phyloP scores from a whole-genome alignment of 53 echinoderm and acorn worm genomes.

The Stichopus horrens region DNA sequence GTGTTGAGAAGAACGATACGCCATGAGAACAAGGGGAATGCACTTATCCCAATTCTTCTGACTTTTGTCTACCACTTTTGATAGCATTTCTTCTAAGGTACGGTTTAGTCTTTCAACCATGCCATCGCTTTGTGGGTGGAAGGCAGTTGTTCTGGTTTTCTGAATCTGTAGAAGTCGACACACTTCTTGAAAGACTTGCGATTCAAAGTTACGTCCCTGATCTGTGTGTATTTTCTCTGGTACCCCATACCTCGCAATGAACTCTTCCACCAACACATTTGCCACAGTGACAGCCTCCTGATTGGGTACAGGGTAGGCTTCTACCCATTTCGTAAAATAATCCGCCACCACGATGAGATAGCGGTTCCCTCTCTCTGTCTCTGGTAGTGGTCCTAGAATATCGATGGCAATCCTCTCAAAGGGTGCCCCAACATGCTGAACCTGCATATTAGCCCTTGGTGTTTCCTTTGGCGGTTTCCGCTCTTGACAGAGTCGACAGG shows the following conservation, averaged over 20 bases:
- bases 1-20: slow-evolving; percentile 18
- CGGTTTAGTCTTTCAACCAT: slow-evolving; percentile 52
- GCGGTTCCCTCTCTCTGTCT: neutral
- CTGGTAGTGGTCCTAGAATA: slow-evolving; percentile 10
- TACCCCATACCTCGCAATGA: slow-evolving; percentile 47
- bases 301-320: slow-evolving; percentile 21
- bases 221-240: slow-evolving; percentile 35
- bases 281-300: slow-evolving; percentile 36
- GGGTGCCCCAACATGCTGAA: neutral
- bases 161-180: slow-evolving; percentile 43
- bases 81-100: slow-evolving; percentile 42
- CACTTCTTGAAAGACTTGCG: slow-evolving; percentile 33
- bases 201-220: slow-evolving; percentile 56
- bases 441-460: neutral
- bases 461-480: neutral
- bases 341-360: neutral
- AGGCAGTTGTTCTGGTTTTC: slow-evolving; percentile 55
- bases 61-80: slow-evolving; percentile 43
- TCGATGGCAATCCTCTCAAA: slow-evolving; percentile 17
- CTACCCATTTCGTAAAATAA: slow-evolving; percentile 24
- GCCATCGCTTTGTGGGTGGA: slow-evolving; percentile 49
- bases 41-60: slow-evolving; percentile 48
- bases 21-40: neutral
- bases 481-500: neutral
- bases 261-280: slow-evolving; percentile 11